Evolutionary conservation across 2,113 vertebrate genomes (phyloP).

Genomic region (Lepus europaeus): DNA sequence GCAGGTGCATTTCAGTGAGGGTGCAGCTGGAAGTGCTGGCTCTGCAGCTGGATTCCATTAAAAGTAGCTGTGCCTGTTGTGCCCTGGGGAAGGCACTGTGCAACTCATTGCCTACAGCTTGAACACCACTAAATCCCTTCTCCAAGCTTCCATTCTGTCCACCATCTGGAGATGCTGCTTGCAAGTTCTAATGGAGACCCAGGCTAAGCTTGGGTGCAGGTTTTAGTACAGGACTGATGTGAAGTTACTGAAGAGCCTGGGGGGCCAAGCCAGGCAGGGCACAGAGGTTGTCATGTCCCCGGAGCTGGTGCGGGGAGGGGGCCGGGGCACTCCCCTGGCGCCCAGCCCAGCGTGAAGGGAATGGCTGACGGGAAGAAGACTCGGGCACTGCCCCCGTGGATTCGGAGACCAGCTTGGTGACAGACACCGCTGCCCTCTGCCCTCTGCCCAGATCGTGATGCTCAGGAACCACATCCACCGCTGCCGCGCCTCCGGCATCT

Average conservation of each 20-base stretch:
- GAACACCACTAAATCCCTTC: neutral
- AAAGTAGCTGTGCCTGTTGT: neutral
- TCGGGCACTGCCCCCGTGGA: neutral
- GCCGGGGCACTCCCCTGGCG: fast-evolving
- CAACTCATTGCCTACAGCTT: neutral
- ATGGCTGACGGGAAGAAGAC: neutral
- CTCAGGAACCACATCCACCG: constrained; percentile 92
- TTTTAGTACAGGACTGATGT: neutral
- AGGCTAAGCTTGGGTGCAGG: neutral
- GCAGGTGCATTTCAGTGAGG: neutral
- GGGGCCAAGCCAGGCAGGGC: neutral
- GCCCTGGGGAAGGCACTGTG: neutral
- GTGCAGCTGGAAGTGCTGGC: neutral
- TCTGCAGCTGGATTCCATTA: neutral
- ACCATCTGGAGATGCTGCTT: neutral
- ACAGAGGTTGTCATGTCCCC: neutral
- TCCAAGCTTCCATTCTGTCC: neutral
- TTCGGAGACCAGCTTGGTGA: neutral
- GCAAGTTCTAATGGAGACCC: neutral
- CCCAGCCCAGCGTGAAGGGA: neutral
- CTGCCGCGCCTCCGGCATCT: constrained; percentile 92
- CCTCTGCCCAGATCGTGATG: constrained; percentile 90
- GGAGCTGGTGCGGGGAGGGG: neutral
- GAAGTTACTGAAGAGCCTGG: neutral
- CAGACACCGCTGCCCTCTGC: neutral